Base-by-base conservation (phyloP, 2,797 vertebrate genomes). In the Pteropus rufus region DNA sequence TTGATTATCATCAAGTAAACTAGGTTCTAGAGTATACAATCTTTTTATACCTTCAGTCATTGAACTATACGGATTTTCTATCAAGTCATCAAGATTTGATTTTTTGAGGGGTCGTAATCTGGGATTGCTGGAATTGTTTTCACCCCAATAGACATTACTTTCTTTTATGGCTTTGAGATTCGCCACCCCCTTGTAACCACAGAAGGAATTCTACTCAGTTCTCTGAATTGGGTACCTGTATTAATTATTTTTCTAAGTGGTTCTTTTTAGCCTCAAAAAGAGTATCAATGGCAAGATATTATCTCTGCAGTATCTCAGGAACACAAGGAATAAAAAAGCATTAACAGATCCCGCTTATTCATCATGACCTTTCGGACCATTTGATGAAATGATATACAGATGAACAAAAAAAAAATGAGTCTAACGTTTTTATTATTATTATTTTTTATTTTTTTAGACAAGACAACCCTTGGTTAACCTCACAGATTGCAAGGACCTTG, bases 231-330 rank as follows among this genome's bases (percentile, higher is more conserved):
- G 31, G 6, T 60, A 79, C 39, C 69, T 73, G 26, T 41, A 23
- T 56, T 73, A 91, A 95, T 90, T 93, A 34, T 54, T 94, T 92
- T 89, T 91, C 31, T 92, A 94, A 85, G 80, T 85, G 77, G 67
- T 65, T 91, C 44, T 79, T 96, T 70, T 92, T 67, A 94, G 69
- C 15, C 56, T 62, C 15, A n/a, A 83, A 80, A 77, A n/a, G 10
- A 80, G 18, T 60, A 72, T 1, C 34, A n/a, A 87, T 19, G 67
- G 49, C 29, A 81, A 93, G 36, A 60, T 16, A 52, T 64, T 64
- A 83, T 73, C 49, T 96, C 52, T 79, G 34, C 1, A 34, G 12
- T 21, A 46, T 58, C 49, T 92, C 81, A 92, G 80, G 79, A 84
- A 94, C 36, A 14, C 34, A 90, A 92, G 16, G 49, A 84, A 69